Base-by-base conservation (phyloP, 2,113 vertebrate genomes). In the Phalacrocorax brasilianus region DNA sequence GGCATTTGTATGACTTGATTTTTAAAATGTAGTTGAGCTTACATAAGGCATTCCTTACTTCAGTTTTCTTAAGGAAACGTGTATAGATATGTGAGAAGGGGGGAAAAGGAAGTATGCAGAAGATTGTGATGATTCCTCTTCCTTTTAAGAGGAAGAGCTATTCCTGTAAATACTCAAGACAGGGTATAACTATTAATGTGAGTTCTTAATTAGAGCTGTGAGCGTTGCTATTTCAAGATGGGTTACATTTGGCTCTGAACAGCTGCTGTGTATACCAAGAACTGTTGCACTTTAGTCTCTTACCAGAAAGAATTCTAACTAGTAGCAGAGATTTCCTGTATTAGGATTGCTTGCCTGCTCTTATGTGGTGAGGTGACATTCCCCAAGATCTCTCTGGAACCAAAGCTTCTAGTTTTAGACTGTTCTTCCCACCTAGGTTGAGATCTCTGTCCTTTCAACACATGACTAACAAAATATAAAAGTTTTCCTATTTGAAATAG, bases 201-300 rank as follows among this genome's bases (percentile, higher is more conserved):
- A n/a, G 75, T 6, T 78, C 75, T 81, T 87, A 76, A 38, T 80
- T 66, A 63, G 55, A 72, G 20, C 65, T 47, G 15, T 45, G 63
- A 7, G 63, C 67, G 91, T 80, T 92, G n/a, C 89, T 91, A 42
- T 93, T 91, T 92, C 4, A 32, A 49, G 94, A 30, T 4, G 15
- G 84, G 61, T 71, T 92, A 79, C 2, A 7, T 66, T 79, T 78
- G 77, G 22, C 91, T 95, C 88, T 79, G 83, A 94, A 72, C 92
- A 96, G 92, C 83, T 94, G 92, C 80, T 95, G 56, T 76, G 73
- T 77, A 28, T 78, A 16, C 33, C 42, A 7, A 87, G 79, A 74
- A 28, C 71, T 71, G 2, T n/a, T 90, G 88, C 63, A 32, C 77
- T 84, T 32, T 0, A 73, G 30, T 61, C 55, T 55, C 62, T 24